These are phyloP conservation scores for Hippocampus kuda DNA, from an alignment of 2,797 vertebrate species.

Conservation along the genomic window DNA sequence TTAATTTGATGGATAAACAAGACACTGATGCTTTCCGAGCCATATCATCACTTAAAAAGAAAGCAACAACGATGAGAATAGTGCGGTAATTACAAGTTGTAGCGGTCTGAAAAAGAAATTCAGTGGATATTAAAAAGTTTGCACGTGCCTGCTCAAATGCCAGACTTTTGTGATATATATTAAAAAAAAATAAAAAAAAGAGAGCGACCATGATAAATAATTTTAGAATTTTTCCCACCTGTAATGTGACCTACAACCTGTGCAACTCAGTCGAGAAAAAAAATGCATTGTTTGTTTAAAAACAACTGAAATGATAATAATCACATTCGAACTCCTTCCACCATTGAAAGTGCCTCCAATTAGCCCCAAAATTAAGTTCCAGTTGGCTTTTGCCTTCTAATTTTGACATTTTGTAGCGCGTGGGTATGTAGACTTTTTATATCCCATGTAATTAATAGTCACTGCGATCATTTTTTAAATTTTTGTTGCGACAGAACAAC, in stretches of 20 bases:
- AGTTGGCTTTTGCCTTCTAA: neutral
- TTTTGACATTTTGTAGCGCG: neutral
- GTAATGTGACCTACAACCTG: neutral
- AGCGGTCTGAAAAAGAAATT: neutral
- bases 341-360: neutral
- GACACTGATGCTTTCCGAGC: neutral
- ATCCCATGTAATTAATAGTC: neutral
- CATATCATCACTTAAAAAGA: neutral
- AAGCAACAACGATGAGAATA: neutral
- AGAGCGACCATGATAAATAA: neutral
- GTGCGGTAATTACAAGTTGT: neutral
- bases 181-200: no score
- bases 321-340: neutral
- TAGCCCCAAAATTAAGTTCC: neutral
- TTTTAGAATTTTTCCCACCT: neutral
- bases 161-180: neutral
- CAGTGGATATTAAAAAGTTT: neutral
- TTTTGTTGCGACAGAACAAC: neutral
- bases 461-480: neutral
- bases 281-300: neutral
- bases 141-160: neutral
- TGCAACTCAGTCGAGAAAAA: neutral
- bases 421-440: neutral
- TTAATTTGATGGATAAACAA: neutral
- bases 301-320: neutral